Base-by-base conservation (phyloP, 2,888 invertebrate species). In the Xestia c-nigrum region DNA sequence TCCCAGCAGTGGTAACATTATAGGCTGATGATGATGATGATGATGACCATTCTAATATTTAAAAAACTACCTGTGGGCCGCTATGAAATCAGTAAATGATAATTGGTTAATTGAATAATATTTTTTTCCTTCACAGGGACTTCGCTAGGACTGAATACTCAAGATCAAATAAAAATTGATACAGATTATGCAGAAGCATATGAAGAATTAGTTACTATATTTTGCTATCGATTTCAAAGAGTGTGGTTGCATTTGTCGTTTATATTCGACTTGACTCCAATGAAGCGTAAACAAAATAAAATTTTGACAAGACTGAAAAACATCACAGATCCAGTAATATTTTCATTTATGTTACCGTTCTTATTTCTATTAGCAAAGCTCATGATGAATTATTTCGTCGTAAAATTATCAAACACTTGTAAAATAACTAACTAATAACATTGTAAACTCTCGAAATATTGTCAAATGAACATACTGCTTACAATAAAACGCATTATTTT, bases 191-290 rank as follows among this genome's bases (percentile, higher is more conserved):
- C 61, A 9, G 12, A 55, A 21, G 59, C 7, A 7, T 24, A 61
- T 16, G 66, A 74, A 19, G 69, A 63, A 7, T 50, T 82, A 21
- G 31, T 81, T 0, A 12, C 0, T 21, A 9, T 59, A 3, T 69
- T 5, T 55, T 66, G 59, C 9, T 55, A 76, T 1, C 52, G 85
- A 59, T 3, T 69, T 12, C 66, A 68, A 46, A 85, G 61, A 66
- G 10, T 72, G 0, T 85, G 85, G 85, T 47, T 79, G 12, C 74
- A 76, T 61, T 16, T 59, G 1, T 21, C 73, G 0, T 77, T 3
- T 55, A 6, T 73, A 12, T 85, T 59, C 5, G 46, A 82, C 9
- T 63, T 43, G 69, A 77, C 67, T 71, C 31, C 70, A 16, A 21
- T 80, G 16, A 79, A 84, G 31, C 61, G 63, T 0, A 71, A 3